These are phyloP conservation scores for Liolophura sinensis DNA, from an alignment of 1,140 invertebrate genomes.

Conservation along the genomic window DNA sequence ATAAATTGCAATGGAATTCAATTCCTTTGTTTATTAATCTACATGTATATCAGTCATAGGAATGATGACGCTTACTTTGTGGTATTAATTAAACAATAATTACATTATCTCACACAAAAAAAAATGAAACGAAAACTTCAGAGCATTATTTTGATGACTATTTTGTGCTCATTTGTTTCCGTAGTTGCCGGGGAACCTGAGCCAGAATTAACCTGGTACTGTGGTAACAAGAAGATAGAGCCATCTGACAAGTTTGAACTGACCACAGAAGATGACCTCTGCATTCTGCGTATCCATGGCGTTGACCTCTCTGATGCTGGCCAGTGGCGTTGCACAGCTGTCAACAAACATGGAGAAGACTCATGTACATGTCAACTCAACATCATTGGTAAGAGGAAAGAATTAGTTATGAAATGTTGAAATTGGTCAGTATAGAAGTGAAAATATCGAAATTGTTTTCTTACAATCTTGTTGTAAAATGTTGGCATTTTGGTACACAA, in stretches of 20 bases:
- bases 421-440: background rate
- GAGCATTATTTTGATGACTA: background rate
- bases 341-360: slow-evolving; percentile 87
- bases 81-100: too few species aligned
- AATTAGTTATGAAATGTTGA: background rate
- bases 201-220: slow-evolving; percentile 49
- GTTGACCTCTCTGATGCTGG: slow-evolving; percentile 93
- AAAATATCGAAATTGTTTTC: background rate
- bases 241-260: slow-evolving; percentile 32
- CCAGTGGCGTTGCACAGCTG: slow-evolving; percentile 91
- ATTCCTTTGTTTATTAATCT: too few species aligned
- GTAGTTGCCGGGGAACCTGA: slow-evolving; percentile 47
- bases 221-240: slow-evolving; percentile 33
- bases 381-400: slow-evolving; percentile 77
- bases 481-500: too few species aligned
- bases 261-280: slow-evolving; percentile 71
- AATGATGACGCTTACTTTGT: too few species aligned
- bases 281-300: slow-evolving; percentile 89
- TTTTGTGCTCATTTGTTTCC: slow-evolving; percentile 10
- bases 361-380: slow-evolving; percentile 96
- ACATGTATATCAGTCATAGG: too few species aligned
- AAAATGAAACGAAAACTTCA: too few species aligned
- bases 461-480: too few species aligned
- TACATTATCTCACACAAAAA: too few species aligned
- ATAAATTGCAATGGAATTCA: too few species aligned